A percentile compares a stretch with the other conserved stretches of the same genome.
phyloP scores from a whole-genome alignment of 1,140 invertebrate genomes.

The Metaphire vulgaris region DNA sequence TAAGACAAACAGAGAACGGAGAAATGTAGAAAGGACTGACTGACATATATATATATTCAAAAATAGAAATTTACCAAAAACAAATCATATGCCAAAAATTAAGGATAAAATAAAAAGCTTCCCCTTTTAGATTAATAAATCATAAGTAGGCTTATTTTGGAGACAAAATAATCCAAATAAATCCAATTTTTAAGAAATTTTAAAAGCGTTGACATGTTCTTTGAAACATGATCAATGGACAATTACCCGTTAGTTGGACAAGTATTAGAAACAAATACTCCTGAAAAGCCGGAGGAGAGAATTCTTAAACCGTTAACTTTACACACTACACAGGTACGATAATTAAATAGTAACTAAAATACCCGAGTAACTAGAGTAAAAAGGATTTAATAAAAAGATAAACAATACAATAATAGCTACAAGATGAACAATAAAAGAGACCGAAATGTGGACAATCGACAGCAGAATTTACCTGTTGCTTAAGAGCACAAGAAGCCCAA shows the following conservation, averaged over 20 bases:
- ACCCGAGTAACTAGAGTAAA: not conserved
- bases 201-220: too few species aligned
- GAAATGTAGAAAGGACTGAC: not conserved
- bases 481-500: not conserved
- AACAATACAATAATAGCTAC: not conserved
- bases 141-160: not conserved
- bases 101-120: not conserved
- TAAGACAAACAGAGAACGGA: not conserved
- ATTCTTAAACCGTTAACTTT: not conserved
- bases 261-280: too few species aligned
- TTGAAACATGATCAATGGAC: too few species aligned
- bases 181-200: too few species aligned
- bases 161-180: not conserved
- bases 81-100: not conserved
- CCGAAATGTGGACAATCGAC: too few species aligned
- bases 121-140: not conserved
- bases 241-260: too few species aligned
- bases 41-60: not conserved
- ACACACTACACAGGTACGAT: not conserved
- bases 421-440: not conserved
- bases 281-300: not conserved
- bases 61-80: not conserved
- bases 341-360: not conserved
- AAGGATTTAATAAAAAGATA: not conserved
- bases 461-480: not conserved